Base-by-base conservation (phyloP, 2,113 vertebrate genomes). In the Neopipo cinnamomea region DNA sequence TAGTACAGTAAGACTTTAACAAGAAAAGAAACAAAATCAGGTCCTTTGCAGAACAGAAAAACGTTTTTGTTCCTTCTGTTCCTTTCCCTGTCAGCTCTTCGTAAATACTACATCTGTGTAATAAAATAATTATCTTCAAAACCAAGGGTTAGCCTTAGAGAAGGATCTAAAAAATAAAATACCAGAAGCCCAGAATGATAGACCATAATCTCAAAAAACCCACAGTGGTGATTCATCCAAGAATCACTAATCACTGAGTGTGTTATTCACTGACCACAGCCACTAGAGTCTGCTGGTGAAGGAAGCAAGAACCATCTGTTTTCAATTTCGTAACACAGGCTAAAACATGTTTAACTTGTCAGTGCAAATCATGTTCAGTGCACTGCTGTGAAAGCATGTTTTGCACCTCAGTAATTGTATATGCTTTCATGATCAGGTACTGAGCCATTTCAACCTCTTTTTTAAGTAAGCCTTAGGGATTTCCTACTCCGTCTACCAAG, bases 141-240 rank as follows among this genome's bases (percentile, higher is more conserved):
- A 42, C 2, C 14, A 61, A 17, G 7, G 6, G 6, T 46, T 76
- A 56, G 1, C 52, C 35, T 72, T 49, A 27, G 14, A 80, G 30
- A 47, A 88, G 12, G 4, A 52, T 35, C 63, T 50, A 2, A 30
- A 71, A 77, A 49, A 27, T 9, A 59, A 72, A 27, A 8, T 50
- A 42, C 9, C 3, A 52, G 49, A 67, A 21, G 5, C 22, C 24
- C 20, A 67, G 44, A 75, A 61, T 30, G 19, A 67, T 49, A 35
- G 15, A 66, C 20, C 1, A 2, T 8, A 81, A 46, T 19, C 5
- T 74, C 66, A 77, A 58, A 62, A 91, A 70, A 15, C 6, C 9
- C 2, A 1, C 13, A 9, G 7, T 33, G 8, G 6, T 74, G 18
- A 37, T 20, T 67, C 0, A 1, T 44, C 31, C 35, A 12, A 55